Base-by-base conservation (phyloP, 1,140 invertebrate species). In the Platyscapa corneri region DNA sequence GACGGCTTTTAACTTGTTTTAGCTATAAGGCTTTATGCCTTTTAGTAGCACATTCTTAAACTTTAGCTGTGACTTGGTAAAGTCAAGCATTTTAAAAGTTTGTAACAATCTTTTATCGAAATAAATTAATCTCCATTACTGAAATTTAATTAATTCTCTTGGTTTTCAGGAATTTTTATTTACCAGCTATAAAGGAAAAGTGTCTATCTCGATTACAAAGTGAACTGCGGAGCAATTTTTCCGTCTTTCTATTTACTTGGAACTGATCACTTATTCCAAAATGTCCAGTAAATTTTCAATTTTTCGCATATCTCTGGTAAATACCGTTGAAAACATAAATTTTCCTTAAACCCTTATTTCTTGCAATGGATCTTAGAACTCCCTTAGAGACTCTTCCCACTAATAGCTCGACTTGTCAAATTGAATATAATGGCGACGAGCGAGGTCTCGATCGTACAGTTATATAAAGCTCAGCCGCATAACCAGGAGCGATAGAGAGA, bases 391-490 rank as follows among this genome's bases (percentile, higher is more conserved):
- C 60, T 80, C 37, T 39, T 80, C 67, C 60, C 37, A n/a, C 70
- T 64, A 39, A 82, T 82, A 82, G 46, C 78, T 65, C 64, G 64
- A 67, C 65, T 27, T 39, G 65, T 82, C 79, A 67, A 82, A 70
- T 70, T 53, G 60, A 80, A 32, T 67, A 32, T 42, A 49, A 46
- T 65, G 60, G 60, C 56, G 16, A 42, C 72, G 72, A 30, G 56
- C 20, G 60, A 67, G 46, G 60, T 46, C 39, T 84, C 53, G 23
- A 60, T 27, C 74, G 75, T 12, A 53, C 53, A 77, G 83, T 85
- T 85, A 84, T 49, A 78, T 78, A 84, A 84, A 84, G n/a, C 30
- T 65, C 23, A 42, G 83, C 37, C 18, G 46, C 67, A 27, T 10
- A 37, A 8, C 16, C 12, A 64, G 34, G 60, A n/a, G 46, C 32